These are phyloP conservation scores for Cydia amplana DNA, from an alignment of 1,140 invertebrate species.

Conservation along the genomic window DNA sequence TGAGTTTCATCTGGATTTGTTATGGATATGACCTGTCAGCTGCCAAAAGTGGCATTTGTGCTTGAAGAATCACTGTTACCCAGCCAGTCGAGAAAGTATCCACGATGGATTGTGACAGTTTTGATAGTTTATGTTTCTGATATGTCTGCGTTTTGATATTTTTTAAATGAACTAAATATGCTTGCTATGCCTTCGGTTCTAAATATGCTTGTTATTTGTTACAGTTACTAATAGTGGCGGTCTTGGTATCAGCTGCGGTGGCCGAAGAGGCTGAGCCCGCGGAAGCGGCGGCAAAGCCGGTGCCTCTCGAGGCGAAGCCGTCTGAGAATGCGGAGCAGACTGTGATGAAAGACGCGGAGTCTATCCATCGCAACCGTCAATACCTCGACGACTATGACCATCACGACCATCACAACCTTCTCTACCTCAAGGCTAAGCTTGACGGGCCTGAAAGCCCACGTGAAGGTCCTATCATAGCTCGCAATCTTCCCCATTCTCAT, in stretches of 20 bases:
- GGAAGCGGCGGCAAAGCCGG: neutral
- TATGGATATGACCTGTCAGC: too few relatives aligned
- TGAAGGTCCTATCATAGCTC: neutral
- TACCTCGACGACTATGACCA: constrained; percentile 34
- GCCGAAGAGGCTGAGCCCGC: neutral
- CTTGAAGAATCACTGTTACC: too few relatives aligned
- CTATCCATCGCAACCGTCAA: constrained; percentile 20
- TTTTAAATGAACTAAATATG: too few relatives aligned
- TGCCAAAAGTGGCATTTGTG: too few relatives aligned
- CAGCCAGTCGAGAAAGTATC: too few relatives aligned
- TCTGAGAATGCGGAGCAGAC: neutral
- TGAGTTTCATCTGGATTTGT: too few relatives aligned
- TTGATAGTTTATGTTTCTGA: too few relatives aligned
- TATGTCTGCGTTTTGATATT: too few relatives aligned
- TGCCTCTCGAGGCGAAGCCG: neutral
- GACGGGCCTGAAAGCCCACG: neutral
- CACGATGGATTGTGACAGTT: too few relatives aligned
- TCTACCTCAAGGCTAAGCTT: neutral
- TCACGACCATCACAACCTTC: constrained; percentile 17
- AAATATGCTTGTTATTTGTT: neutral
- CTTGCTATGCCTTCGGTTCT: neutral
- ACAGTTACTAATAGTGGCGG: neutral
- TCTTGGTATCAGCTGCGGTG: neutral
- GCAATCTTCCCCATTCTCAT: neutral
- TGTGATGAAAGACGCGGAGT: constrained; percentile 20